phyloP scores from a whole-genome alignment of 2,888 invertebrate species.

The Zaprionus lineosus region DNA sequence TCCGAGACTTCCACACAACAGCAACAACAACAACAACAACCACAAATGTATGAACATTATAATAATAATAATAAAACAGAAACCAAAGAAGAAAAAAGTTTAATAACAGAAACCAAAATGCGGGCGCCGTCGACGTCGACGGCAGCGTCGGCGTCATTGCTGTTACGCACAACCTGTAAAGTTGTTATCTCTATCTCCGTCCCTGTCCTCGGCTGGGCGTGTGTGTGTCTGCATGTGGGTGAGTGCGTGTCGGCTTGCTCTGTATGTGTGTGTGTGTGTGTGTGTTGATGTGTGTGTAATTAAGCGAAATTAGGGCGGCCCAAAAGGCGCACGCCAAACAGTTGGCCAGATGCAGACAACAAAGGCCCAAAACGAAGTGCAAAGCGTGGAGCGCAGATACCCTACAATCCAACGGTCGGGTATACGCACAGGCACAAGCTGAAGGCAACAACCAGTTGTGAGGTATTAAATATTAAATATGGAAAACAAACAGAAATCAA shows the following conservation, averaged over 20 bases:
- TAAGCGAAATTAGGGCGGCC: constrained; percentile 76
- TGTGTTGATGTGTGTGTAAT: constrained; percentile 53
- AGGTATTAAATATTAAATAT: background rate
- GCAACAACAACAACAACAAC: constrained; percentile 5
- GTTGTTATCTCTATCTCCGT: constrained; percentile 25
- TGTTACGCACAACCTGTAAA: constrained; percentile 57
- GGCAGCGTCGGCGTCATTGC: constrained; percentile 18
- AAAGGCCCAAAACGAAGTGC: constrained; percentile 12
- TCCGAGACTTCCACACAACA: constrained; percentile 9
- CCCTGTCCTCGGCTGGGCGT: constrained; percentile 2
- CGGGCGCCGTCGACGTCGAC: constrained; percentile 30
- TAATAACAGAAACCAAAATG: constrained; percentile 16
- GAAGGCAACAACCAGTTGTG: background rate
- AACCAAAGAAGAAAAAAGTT: constrained; percentile 18
- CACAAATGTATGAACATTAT: constrained; percentile 48
- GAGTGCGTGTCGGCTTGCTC: background rate
- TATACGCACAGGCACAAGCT: background rate
- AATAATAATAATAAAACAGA: constrained; percentile 33
- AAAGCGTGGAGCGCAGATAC: constrained; percentile 12
- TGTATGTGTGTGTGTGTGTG: background rate
- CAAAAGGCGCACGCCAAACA: constrained; percentile 52
- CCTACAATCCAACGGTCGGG: constrained; percentile 12
- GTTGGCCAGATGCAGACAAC: constrained; percentile 31
- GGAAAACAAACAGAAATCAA: no score
- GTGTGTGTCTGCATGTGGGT: constrained; percentile 1